Percentiles rank a stretch among this genome's conserved stretches.
Conservation (phyloP, 2,113 vertebrate species). For the Mormoops blainvillei region DNA sequence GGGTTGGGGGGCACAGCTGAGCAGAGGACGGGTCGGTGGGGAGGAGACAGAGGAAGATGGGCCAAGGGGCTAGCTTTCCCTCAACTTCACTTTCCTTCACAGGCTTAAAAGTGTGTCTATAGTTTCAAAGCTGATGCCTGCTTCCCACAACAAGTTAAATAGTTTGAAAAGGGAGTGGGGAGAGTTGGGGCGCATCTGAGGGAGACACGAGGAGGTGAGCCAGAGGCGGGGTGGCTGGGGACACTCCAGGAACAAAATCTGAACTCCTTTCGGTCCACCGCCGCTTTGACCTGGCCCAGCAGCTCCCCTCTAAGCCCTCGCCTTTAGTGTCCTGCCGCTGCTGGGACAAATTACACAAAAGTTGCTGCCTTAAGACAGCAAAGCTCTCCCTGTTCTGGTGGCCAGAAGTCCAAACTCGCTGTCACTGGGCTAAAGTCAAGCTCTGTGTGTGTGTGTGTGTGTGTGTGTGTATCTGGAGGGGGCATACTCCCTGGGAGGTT, state of each 20-base stretch:
- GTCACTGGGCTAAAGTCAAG: neutral
- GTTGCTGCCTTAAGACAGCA: fast-evolving
- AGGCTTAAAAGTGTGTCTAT: neutral
- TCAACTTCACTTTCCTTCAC: neutral
- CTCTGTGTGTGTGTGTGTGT: too few relatives aligned
- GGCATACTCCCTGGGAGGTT: neutral
- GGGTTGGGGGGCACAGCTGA: neutral
- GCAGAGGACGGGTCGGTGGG: constrained; percentile 17
- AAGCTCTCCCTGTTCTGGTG: neutral
- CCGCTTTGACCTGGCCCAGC: neutral
- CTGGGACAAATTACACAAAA: neutral
- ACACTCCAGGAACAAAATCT: neutral
- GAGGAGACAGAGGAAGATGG: neutral
- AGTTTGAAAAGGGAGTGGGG: neutral
- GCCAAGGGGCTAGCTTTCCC: neutral
- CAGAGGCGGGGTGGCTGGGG: neutral
- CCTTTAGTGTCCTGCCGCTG: fast-evolving
- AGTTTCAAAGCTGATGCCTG: neutral
- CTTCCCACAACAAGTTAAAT: too few relatives aligned
- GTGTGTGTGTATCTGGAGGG: neutral
- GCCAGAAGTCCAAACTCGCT: neutral
- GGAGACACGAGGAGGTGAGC: neutral
- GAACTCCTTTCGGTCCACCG: fast-evolving
- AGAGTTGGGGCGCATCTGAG: neutral
- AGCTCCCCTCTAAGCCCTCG: neutral